A percentile compares a stretch with the other conserved stretches of the same genome.
phyloP scores from a whole-genome alignment of 2,888 invertebrate species.

The Bembecia ichneumoniformis region DNA sequence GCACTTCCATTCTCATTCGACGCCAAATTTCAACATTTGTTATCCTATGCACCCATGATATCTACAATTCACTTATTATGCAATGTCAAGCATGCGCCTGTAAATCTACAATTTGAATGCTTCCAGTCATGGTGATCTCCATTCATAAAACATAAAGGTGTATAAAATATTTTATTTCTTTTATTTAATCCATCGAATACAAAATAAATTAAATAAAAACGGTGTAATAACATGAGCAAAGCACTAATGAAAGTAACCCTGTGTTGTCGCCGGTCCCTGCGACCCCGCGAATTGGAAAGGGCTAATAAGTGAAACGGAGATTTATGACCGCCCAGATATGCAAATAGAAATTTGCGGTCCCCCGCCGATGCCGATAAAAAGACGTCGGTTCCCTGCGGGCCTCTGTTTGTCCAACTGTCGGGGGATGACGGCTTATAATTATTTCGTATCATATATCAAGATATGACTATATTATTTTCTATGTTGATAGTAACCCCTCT shows the following conservation, averaged over 20 bases:
- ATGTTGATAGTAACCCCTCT: neutral
- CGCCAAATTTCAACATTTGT: no score
- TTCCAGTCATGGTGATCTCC: no score
- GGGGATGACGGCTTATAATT: slow-evolving; percentile 54
- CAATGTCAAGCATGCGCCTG: no score
- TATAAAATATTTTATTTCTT: no score
- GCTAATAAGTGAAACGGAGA: slow-evolving; percentile 72
- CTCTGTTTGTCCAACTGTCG: slow-evolving; percentile 62
- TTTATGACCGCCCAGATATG: slow-evolving; percentile 70
- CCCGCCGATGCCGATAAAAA: slow-evolving; percentile 67
- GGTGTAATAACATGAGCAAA: neutral
- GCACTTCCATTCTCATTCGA: no score
- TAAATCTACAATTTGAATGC: no score
- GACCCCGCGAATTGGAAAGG: slow-evolving; percentile 35
- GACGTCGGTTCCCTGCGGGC: slow-evolving; percentile 47
- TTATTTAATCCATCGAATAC: no score
- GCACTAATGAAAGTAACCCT: slow-evolving; percentile 23
- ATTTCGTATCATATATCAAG: slow-evolving; percentile 39
- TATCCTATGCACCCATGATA: no score
- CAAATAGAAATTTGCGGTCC: slow-evolving; percentile 71
- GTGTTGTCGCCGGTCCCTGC: slow-evolving; percentile 19
- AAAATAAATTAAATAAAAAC: no score
- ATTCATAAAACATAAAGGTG: no score
- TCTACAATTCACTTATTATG: no score
- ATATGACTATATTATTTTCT: slow-evolving; percentile 2